Percentiles rank a stretch among this genome's conserved stretches.
Conservation (phyloP, 1,140 invertebrate genomes). For the Chionoecetes opilio region DNA sequence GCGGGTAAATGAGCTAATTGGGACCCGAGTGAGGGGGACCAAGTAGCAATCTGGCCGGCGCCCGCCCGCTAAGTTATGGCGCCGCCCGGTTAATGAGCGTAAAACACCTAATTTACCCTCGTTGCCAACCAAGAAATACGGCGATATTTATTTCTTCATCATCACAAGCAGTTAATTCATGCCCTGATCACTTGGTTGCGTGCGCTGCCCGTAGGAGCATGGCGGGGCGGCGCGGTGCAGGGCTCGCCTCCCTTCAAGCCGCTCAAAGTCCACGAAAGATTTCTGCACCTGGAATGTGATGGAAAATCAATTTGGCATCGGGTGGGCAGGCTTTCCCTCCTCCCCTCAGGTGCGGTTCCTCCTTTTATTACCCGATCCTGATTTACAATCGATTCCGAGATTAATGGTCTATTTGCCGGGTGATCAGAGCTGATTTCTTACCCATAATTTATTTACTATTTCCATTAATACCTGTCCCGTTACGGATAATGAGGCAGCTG, state of each 20-base stretch:
- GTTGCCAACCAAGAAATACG: slow-evolving; percentile 39
- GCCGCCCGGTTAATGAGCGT: slow-evolving; percentile 61
- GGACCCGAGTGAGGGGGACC: slow-evolving; percentile 32
- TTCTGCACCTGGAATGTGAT: neutral
- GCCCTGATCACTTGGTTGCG: neutral
- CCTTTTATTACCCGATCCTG: slow-evolving; percentile 49
- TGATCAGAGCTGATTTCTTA: slow-evolving; percentile 1
- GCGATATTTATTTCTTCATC: slow-evolving; percentile 68
- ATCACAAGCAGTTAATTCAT: slow-evolving; percentile 12
- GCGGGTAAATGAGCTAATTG: slow-evolving; percentile 52
- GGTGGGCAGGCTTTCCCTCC: slow-evolving; percentile 34
- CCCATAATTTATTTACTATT: neutral
- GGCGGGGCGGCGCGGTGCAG: neutral
- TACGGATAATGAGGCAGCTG: neutral
- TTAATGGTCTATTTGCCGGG: slow-evolving; percentile 48
- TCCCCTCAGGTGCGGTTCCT: slow-evolving; percentile 41
- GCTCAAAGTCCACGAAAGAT: neutral
- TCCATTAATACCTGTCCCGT: slow-evolving; percentile 28
- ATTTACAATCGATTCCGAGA: slow-evolving; percentile 53
- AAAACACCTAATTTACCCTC: slow-evolving; percentile 68
- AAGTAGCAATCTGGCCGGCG: slow-evolving; percentile 64
- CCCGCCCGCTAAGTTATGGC: slow-evolving; percentile 55
- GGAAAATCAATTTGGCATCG: slow-evolving; percentile 49
- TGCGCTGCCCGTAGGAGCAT: neutral
- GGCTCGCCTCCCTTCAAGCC: neutral